Evolutionary conservation across 2,888 invertebrate species (phyloP).

Genomic region (Leptopilina drosophilae): DNA sequence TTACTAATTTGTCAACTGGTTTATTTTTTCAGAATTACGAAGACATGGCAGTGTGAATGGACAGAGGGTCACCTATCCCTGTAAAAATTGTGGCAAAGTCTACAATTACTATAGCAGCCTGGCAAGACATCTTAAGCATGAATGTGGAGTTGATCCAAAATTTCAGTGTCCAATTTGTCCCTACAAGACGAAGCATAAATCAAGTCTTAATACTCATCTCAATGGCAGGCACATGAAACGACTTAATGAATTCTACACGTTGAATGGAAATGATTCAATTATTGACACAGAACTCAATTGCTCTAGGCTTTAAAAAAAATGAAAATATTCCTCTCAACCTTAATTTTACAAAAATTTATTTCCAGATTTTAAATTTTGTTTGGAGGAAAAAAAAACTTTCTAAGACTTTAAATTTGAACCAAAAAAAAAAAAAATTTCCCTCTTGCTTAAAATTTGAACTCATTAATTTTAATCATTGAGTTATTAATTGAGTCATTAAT

Average conservation of each 20-base stretch:
- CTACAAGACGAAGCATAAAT: slow-evolving; percentile 73
- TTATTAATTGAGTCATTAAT: too few relatives aligned
- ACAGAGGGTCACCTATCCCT: slow-evolving; percentile 68
- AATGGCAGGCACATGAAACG: slow-evolving; percentile 73
- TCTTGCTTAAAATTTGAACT: too few relatives aligned
- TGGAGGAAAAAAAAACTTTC: too few relatives aligned
- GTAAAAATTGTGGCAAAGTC: slow-evolving; percentile 78
- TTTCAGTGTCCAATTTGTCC: slow-evolving; percentile 77
- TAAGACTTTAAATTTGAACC: too few relatives aligned
- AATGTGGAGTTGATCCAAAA: slow-evolving; percentile 79
- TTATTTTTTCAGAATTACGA: slow-evolving; percentile 65
- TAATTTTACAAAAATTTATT: neutral
- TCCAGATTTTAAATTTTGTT: too few relatives aligned
- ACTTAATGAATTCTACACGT: slow-evolving; percentile 63
- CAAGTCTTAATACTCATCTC: slow-evolving; percentile 73
- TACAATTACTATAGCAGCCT: slow-evolving; percentile 76
- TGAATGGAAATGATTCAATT: slow-evolving; percentile 60
- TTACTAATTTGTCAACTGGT: slow-evolving; percentile 1
- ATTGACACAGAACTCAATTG: slow-evolving; percentile 30
- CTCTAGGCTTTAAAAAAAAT: neutral
- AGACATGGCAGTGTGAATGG: slow-evolving; percentile 58
- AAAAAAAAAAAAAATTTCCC: too few relatives aligned
- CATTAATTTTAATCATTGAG: too few relatives aligned
- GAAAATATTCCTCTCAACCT: slow-evolving; percentile 3
- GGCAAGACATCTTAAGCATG: slow-evolving; percentile 77